phyloP scores from a whole-genome alignment of 1,140 invertebrate species.

The Zelostemma sp. region DNA sequence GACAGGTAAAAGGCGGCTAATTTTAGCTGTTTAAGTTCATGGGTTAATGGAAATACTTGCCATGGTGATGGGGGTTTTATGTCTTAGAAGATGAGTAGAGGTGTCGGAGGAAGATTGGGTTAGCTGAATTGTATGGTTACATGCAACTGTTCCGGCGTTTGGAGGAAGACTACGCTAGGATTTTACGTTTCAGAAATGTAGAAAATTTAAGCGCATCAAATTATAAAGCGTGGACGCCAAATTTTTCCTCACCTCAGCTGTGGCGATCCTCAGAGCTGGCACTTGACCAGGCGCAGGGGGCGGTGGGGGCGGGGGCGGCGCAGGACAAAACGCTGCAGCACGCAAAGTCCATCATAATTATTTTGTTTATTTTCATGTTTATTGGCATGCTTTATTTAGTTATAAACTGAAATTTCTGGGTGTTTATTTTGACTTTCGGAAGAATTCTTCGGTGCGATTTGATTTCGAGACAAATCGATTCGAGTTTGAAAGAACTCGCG shows the following conservation, averaged over 20 bases:
- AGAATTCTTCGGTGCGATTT: background rate
- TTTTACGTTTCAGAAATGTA: constrained; percentile 26
- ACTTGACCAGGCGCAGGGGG: constrained; percentile 69
- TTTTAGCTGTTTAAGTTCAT: too few relatives aligned
- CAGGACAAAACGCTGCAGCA: constrained; percentile 61
- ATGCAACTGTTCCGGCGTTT: constrained; percentile 9
- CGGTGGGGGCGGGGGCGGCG: constrained; percentile 69
- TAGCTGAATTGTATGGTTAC: too few relatives aligned
- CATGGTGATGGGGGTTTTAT: too few relatives aligned
- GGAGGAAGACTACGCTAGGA: constrained; percentile 30
- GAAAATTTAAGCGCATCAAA: constrained; percentile 31
- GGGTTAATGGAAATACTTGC: too few relatives aligned
- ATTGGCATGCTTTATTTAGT: constrained; percentile 1
- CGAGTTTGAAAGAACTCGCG: background rate
- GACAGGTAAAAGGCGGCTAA: too few relatives aligned
- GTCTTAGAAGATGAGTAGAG: too few relatives aligned
- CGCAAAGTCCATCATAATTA: constrained; percentile 19
- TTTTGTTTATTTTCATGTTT: constrained; percentile 3
- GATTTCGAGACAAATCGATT: background rate
- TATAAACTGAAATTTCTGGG: too few relatives aligned
- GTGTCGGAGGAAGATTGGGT: too few relatives aligned
- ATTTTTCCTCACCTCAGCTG: constrained; percentile 64
- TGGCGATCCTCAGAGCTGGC: constrained; percentile 71
- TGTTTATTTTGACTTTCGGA: background rate
- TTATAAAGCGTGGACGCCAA: constrained; percentile 35